Evolutionary conservation across 2,797 vertebrate genomes (phyloP).

Genomic region (Rhinella marina): DNA sequence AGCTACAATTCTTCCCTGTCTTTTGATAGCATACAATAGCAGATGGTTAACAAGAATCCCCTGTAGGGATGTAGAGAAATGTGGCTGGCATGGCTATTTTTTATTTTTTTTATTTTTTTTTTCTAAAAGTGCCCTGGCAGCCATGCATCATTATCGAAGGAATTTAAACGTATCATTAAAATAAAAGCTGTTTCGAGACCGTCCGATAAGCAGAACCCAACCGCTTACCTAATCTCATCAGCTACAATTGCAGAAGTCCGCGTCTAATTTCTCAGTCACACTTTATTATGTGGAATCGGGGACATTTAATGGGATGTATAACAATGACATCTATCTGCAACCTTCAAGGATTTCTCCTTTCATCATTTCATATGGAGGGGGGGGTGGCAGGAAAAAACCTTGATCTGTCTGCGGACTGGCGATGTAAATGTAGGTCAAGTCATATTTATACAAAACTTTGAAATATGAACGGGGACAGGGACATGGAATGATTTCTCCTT

Average conservation of each 20-base stretch:
- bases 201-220: conserved; percentile 2
- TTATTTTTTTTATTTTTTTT: neutral
- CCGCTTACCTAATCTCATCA: neutral
- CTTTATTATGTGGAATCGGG: conserved; percentile 16
- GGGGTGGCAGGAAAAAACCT: neutral
- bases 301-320: conserved; percentile 30
- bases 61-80: conserved; percentile 46
- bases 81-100: conserved; percentile 13
- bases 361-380: conserved; percentile 1
- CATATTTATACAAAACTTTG: conserved; percentile 26
- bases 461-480: neutral
- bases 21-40: conserved; percentile 59
- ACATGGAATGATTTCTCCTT: neutral
- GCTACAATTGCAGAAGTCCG: neutral
- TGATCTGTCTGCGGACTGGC: conserved; percentile 10
- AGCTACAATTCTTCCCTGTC: conserved; percentile 54
- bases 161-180: conserved; percentile 19
- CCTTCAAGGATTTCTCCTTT: conserved; percentile 26
- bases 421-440: conserved; percentile 34
- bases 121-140: conserved; percentile 27
- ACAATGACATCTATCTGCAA: conserved; percentile 22
- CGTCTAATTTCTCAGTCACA: conserved; percentile 33
- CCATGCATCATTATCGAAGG: conserved; percentile 25
- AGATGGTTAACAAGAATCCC: conserved; percentile 57
- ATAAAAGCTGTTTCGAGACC: neutral